Evolutionary conservation across 2,113 vertebrate genomes (phyloP).

Genomic region (Copsychus sechellarum): DNA sequence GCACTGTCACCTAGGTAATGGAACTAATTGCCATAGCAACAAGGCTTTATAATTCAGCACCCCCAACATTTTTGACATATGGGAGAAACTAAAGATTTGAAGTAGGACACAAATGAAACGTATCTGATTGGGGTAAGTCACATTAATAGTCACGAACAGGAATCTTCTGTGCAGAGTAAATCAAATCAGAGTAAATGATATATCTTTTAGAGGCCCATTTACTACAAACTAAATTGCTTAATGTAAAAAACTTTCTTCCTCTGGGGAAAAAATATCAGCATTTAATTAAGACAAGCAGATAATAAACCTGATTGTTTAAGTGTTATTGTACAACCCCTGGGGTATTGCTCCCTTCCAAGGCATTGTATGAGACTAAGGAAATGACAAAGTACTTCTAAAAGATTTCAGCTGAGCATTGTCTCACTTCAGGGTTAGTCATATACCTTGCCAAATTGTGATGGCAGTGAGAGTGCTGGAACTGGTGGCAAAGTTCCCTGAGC

Average conservation of each 20-base stretch:
- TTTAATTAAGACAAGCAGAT: constrained; percentile 50
- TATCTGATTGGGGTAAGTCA: constrained; percentile 36
- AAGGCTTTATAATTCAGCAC: constrained; percentile 68
- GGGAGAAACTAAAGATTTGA: constrained; percentile 62
- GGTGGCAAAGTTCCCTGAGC: neutral
- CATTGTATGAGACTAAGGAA: neutral
- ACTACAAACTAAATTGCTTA: constrained; percentile 16
- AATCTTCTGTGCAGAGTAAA: constrained; percentile 14
- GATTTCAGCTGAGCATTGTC: neutral
- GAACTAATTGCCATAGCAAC: constrained; percentile 80
- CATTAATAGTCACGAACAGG: constrained; percentile 40
- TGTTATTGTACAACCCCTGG: neutral
- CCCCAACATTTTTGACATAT: constrained; percentile 68
- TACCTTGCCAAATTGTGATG: neutral
- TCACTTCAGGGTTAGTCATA: neutral
- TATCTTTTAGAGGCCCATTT: constrained; percentile 2
- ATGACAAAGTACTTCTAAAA: neutral
- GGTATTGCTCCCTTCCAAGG: neutral
- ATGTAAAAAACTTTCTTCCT: neutral
- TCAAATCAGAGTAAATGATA: neutral
- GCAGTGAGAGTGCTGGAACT: neutral
- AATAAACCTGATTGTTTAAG: constrained; percentile 32
- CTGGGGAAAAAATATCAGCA: neutral
- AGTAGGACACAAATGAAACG: constrained; percentile 59
- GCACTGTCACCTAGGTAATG: constrained; percentile 78